Evolutionary conservation across 2,888 invertebrate genomes (phyloP).

Genomic region (Tethea ocularis): DNA sequence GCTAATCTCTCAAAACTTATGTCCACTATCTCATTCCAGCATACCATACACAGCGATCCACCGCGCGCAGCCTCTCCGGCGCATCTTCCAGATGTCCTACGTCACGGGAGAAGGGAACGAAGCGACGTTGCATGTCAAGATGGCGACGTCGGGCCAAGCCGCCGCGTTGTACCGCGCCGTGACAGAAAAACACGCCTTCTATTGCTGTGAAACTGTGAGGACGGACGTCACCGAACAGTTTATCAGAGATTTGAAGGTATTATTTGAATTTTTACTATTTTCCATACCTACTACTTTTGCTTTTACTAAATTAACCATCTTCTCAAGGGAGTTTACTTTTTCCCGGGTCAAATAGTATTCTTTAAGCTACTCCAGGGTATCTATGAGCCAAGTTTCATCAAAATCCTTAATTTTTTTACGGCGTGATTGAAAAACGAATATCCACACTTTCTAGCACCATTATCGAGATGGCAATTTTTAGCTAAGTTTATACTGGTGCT

Average conservation of each 20-base stretch:
- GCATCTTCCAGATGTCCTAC: conserved; percentile 90
- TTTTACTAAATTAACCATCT: no score
- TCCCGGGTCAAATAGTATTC: no score
- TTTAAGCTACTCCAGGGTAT: no score
- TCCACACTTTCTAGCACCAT: no score
- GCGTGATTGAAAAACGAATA: no score
- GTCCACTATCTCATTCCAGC: conserved; percentile 65
- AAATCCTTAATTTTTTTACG: no score
- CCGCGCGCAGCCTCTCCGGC: conserved; percentile 89
- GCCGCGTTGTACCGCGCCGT: conserved; percentile 93
- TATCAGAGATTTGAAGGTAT: conserved; percentile 92
- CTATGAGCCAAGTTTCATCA: no score
- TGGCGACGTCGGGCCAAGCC: conserved; percentile 91
- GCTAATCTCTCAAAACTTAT: neutral
- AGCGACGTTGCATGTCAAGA: conserved; percentile 89
- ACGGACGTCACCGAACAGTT: conserved; percentile 95
- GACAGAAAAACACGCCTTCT: conserved; percentile 96
- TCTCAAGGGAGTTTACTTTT: no score
- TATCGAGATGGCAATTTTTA: no score
- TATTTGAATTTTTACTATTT: conserved; percentile 11
- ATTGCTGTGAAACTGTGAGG: conserved; percentile 95
- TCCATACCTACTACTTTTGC: no score
- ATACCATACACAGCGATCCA: conserved; percentile 93
- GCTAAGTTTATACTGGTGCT: no score
- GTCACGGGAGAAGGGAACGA: conserved; percentile 87